A percentile compares a stretch with the other conserved stretches of the same genome.
Conservation (phyloP, 2,888 invertebrate species). For the Eudemis profundana region DNA sequence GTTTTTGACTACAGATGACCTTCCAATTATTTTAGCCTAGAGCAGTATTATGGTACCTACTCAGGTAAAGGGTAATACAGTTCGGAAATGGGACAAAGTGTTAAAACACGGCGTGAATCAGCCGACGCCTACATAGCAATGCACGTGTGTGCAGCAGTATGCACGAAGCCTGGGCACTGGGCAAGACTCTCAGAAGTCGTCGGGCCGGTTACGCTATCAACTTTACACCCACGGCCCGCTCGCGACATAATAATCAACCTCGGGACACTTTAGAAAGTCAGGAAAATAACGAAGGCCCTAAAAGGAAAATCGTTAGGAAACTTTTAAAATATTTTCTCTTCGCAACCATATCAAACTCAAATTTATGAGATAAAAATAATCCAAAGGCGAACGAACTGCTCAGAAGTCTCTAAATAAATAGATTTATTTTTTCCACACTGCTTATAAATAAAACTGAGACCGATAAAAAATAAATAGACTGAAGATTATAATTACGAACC, state of each 20-base stretch:
- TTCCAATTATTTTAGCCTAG: not conserved
- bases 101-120: conserved; percentile 36
- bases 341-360: conserved; percentile 5
- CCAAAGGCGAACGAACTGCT: conserved; percentile 32
- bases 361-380: conserved; percentile 50
- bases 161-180: conserved; percentile 49
- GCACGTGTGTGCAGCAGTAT: conserved; percentile 63
- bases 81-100: conserved; percentile 37
- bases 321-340: conserved; percentile 47
- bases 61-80: conserved; percentile 19
- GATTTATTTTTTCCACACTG: conserved; percentile 36
- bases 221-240: conserved; percentile 70
- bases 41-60: conserved; percentile 1
- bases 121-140: conserved; percentile 45
- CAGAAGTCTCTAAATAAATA: conserved; percentile 11
- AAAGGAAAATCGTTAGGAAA: conserved; percentile 46
- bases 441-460: conserved; percentile 41
- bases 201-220: conserved; percentile 71
- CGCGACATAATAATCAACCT: conserved; percentile 53
- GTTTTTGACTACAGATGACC: not conserved
- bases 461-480: conserved; percentile 68
- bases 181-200: conserved; percentile 57
- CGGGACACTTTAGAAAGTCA: conserved; percentile 52
- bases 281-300: conserved; percentile 30
- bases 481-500: conserved; percentile 62